These are phyloP conservation scores for Canis aureus DNA, from an alignment of 2,113 vertebrate species.

Conservation along the genomic window DNA sequence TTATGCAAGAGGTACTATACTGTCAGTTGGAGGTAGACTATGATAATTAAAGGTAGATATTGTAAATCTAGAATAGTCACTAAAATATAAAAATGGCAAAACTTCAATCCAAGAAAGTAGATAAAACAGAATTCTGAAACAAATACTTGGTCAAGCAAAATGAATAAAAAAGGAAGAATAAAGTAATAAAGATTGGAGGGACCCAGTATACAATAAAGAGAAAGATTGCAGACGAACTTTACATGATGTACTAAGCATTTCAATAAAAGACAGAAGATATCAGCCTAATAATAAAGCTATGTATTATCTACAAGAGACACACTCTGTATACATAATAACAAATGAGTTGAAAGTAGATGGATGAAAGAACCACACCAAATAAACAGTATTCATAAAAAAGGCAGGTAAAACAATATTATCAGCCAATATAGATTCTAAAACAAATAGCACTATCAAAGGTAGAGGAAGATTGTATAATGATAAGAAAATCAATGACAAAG, in stretches of 20 bases:
- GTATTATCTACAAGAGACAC: neutral
- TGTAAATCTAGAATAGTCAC: neutral
- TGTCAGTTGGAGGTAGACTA: neutral
- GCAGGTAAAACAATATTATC: neutral
- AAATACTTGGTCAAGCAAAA: conserved; percentile 5
- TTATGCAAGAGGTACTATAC: neutral
- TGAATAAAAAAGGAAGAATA: neutral
- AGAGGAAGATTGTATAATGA: neutral
- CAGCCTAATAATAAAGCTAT: neutral
- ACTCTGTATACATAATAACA: neutral
- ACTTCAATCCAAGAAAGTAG: neutral
- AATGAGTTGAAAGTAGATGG: neutral
- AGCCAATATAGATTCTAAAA: neutral
- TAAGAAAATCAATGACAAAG: neutral
- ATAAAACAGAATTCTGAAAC: neutral
- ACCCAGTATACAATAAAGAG: neutral
- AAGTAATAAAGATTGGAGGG: neutral
- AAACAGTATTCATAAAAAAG: neutral
- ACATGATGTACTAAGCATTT: neutral
- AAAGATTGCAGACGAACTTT: neutral
- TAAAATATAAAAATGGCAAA: neutral
- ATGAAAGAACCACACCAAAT: neutral
- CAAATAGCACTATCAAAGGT: neutral
- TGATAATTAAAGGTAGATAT: neutral
- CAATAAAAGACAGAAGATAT: neutral